phyloP scores from a whole-genome alignment of 1,140 invertebrate species.

The Sitophilus oryzae region DNA sequence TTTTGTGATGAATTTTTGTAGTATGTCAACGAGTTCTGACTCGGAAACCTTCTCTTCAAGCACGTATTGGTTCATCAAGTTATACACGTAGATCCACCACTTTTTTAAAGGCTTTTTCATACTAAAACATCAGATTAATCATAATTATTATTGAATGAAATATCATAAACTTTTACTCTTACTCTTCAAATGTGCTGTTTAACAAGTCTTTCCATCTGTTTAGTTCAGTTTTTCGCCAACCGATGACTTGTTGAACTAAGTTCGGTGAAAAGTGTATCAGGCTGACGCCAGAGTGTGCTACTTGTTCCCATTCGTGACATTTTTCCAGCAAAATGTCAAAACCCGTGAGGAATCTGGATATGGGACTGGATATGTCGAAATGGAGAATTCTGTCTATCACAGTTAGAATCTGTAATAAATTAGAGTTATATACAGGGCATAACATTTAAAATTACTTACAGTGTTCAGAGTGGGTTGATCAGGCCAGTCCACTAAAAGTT shows the following conservation, averaged over 20 bases:
- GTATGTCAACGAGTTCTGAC: conserved; percentile 47
- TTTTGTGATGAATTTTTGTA: conserved; percentile 81
- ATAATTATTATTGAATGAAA: neutral
- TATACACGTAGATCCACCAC: conserved; percentile 89
- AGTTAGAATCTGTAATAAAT: conserved; percentile 36
- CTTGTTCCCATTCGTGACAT: conserved; percentile 85
- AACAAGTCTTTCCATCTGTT: conserved; percentile 77
- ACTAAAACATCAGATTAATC: conserved; percentile 43
- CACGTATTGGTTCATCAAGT: conserved; percentile 45
- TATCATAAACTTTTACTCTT: no score
- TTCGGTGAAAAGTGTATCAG: conserved; percentile 62
- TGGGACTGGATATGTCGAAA: conserved; percentile 72
- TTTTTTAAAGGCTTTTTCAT: conserved; percentile 60
- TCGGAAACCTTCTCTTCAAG: conserved; percentile 30
- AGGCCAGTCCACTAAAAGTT: conserved; percentile 77
- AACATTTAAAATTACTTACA: conserved; percentile 46
- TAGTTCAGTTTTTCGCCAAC: conserved; percentile 90
- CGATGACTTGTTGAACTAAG: conserved; percentile 76
- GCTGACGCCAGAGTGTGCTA: conserved; percentile 81
- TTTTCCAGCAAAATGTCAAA: conserved; percentile 82
- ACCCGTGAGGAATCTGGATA: conserved; percentile 85
- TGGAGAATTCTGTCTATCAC: conserved; percentile 70
- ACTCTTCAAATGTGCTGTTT: conserved; percentile 52
- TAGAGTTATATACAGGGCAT: conserved; percentile 7
- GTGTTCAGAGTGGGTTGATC: conserved; percentile 82